These are phyloP conservation scores for Aspidapion aeneum DNA, from an alignment of 2,888 invertebrate genomes.

Conservation along the genomic window DNA sequence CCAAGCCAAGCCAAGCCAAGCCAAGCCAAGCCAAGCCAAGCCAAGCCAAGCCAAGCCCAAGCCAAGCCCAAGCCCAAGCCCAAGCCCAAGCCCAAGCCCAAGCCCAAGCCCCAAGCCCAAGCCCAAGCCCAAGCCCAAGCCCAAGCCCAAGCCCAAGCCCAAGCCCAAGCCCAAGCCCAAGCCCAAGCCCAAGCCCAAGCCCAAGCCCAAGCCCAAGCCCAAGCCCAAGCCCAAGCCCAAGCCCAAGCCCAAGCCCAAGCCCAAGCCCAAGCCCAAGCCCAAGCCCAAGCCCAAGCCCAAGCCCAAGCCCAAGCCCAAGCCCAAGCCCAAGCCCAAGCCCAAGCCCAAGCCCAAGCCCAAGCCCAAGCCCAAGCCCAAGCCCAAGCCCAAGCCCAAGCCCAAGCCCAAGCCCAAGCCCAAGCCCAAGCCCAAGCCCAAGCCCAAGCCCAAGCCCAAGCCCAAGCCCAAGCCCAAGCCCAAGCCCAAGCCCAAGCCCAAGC, in stretches of 20 bases:
- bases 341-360: background rate
- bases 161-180: conserved; percentile 4
- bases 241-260: conserved; percentile 3
- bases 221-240: conserved; percentile 4
- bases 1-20: conserved; percentile 6
- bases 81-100: conserved; percentile 4
- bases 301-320: conserved; percentile 1
- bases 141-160: conserved; percentile 4
- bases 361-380: conserved; percentile 4
- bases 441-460: conserved; percentile 7
- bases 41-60: too few species aligned
- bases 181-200: conserved; percentile 4
- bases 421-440: conserved; percentile 6
- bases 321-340: background rate
- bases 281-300: conserved; percentile 4
- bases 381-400: conserved; percentile 5
- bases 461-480: conserved; percentile 8
- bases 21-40: conserved; percentile 4
- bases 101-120: background rate
- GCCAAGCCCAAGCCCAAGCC: conserved; percentile 4
- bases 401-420: conserved; percentile 3
- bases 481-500: conserved; percentile 5
- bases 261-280: conserved; percentile 4
- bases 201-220: conserved; percentile 3
- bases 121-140: background rate